These are phyloP conservation scores for Podarcis raffonei DNA, from an alignment of 2,113 vertebrate species.

Conservation along the genomic window DNA sequence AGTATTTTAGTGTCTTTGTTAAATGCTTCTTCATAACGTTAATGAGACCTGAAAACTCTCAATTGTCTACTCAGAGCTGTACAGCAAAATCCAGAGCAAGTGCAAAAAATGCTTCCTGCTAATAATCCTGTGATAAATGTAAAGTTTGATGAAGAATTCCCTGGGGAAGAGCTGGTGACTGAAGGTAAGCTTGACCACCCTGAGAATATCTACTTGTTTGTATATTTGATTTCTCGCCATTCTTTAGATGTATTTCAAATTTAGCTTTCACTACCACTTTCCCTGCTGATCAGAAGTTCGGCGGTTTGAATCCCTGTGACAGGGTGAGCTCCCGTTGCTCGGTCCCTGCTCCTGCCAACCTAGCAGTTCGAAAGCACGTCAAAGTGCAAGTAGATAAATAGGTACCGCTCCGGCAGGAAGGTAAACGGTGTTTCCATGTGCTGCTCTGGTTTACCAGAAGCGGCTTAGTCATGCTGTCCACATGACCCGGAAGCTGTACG, in stretches of 20 bases:
- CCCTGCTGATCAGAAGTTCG: too few relatives aligned
- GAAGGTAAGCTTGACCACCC: conserved; percentile 77
- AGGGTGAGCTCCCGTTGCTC: too few relatives aligned
- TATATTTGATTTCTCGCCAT: background rate
- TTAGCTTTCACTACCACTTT: background rate
- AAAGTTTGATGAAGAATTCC: conserved; percentile 87
- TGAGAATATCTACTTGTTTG: background rate
- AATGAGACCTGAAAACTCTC: background rate
- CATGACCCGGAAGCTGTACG: too few relatives aligned
- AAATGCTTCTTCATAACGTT: background rate
- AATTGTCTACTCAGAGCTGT: conserved; percentile 66
- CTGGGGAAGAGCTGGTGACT: conserved; percentile 83
- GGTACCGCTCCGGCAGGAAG: too few relatives aligned
- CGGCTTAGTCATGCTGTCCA: too few relatives aligned
- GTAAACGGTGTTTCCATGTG: too few relatives aligned
- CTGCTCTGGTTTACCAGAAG: too few relatives aligned
- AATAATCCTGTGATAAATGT: conserved; percentile 81
- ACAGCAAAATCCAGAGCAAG: conserved; percentile 73
- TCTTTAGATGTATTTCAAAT: background rate
- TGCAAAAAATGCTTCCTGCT: conserved; percentile 79
- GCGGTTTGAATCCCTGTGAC: too few relatives aligned
- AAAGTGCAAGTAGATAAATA: too few relatives aligned
- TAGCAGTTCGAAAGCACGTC: too few relatives aligned
- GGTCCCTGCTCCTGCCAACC: too few relatives aligned
- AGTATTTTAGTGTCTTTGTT: background rate